These are phyloP conservation scores for Bombycilla garrulus DNA, from an alignment of 2,113 vertebrate genomes.

Conservation along the genomic window DNA sequence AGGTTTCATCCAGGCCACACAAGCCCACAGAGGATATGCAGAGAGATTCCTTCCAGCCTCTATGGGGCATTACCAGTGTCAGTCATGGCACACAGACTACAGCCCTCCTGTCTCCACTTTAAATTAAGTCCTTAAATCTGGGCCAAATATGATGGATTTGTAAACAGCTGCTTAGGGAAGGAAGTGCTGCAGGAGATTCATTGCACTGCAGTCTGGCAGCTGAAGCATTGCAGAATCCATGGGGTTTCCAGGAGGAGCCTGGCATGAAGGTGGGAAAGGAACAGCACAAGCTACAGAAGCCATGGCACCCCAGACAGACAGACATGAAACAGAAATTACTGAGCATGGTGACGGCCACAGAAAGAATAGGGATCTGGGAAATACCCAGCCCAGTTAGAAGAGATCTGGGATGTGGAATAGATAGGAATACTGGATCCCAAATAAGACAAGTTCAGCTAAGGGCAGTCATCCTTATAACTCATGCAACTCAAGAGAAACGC, in stretches of 20 bases:
- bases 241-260: background rate
- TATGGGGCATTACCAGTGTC: background rate
- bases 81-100: background rate
- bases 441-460: background rate
- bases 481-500: background rate
- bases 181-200: background rate
- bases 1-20: background rate
- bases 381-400: background rate
- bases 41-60: background rate
- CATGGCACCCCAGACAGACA: background rate
- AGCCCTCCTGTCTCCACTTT: background rate
- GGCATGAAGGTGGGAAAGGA: background rate
- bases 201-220: background rate
- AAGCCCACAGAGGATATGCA: background rate
- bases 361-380: background rate
- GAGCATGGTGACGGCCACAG: background rate
- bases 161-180: background rate
- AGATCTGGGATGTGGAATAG: background rate
- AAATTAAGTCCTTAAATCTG: constrained; percentile 23
- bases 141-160: background rate
- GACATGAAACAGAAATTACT: background rate
- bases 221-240: background rate
- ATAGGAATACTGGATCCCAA: background rate
- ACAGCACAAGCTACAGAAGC: background rate
- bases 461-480: background rate